Evolutionary conservation across 2,797 vertebrate species (phyloP).

Genomic region (Phataginus tetradactyla): DNA sequence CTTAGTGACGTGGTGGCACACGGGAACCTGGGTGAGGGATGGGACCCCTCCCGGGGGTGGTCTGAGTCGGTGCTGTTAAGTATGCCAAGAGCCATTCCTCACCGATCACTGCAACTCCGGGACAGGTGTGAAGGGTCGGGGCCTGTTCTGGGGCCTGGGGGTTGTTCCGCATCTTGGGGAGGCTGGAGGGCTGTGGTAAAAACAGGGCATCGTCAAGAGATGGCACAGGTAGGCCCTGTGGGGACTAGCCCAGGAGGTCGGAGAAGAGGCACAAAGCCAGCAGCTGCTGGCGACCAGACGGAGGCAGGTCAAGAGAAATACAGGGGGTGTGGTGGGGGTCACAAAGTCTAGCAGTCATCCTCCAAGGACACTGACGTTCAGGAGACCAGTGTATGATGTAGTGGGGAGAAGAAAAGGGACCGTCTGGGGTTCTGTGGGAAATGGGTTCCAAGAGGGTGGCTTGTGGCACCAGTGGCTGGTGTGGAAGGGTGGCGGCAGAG

Average conservation of each 20-base stretch:
- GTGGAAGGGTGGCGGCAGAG: too few species aligned
- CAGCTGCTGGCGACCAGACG: background rate
- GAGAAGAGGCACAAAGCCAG: background rate
- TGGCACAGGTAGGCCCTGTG: fast-evolving
- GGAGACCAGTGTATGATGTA: background rate
- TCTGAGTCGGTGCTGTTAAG: background rate
- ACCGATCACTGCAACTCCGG: background rate
- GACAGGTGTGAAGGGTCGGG: background rate
- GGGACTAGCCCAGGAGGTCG: too few species aligned
- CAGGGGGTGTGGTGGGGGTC: background rate
- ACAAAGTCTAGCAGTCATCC: background rate
- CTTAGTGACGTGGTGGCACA: background rate
- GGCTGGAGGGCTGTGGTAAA: background rate
- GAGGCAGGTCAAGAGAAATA: background rate
- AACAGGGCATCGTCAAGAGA: background rate
- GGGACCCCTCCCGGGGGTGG: background rate
- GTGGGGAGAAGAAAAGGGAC: background rate
- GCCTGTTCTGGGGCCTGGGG: background rate
- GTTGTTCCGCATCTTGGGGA: background rate
- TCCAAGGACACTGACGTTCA: background rate
- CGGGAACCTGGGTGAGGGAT: background rate
- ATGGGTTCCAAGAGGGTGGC: background rate
- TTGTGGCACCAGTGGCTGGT: background rate
- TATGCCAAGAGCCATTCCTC: background rate
- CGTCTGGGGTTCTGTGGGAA: background rate